Conservation (phyloP, 2,113 vertebrate species). For the Crotalus helleri region DNA sequence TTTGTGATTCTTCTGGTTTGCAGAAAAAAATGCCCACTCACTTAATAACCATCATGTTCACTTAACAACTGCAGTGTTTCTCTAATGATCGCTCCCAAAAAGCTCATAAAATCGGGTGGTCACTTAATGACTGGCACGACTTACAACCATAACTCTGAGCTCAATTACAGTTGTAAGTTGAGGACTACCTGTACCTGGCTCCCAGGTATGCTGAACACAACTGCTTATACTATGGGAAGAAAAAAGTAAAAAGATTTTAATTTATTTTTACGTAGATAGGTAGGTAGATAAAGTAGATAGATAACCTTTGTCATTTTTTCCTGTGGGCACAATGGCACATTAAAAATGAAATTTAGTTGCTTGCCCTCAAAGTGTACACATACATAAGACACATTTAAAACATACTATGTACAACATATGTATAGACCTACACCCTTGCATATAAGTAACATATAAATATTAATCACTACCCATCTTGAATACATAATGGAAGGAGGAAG, state of each 20-base stretch:
- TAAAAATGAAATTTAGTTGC: too few relatives aligned
- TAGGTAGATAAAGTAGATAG: too few relatives aligned
- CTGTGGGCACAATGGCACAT: too few relatives aligned
- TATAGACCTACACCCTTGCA: too few relatives aligned
- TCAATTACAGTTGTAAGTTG: neutral
- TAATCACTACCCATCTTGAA: too few relatives aligned
- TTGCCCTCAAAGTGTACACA: too few relatives aligned
- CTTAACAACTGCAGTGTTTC: neutral
- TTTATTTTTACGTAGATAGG: neutral
- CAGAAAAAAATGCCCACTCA: neutral
- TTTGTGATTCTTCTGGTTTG: neutral
- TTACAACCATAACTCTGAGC: neutral
- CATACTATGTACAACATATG: too few relatives aligned
- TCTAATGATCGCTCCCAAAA: neutral
- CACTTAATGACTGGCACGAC: neutral
- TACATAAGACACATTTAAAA: too few relatives aligned
- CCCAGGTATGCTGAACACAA: neutral
- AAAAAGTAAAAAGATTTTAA: conserved; percentile 18
- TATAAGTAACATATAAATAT: too few relatives aligned
- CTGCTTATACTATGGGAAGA: neutral
- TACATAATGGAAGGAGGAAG: too few relatives aligned
- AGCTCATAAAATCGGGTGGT: neutral
- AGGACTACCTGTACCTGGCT: neutral
- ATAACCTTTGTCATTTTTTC: too few relatives aligned
- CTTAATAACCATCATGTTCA: neutral